Evolutionary conservation across 2,888 invertebrate genomes (phyloP).

Genomic region (Andrena praecox): DNA sequence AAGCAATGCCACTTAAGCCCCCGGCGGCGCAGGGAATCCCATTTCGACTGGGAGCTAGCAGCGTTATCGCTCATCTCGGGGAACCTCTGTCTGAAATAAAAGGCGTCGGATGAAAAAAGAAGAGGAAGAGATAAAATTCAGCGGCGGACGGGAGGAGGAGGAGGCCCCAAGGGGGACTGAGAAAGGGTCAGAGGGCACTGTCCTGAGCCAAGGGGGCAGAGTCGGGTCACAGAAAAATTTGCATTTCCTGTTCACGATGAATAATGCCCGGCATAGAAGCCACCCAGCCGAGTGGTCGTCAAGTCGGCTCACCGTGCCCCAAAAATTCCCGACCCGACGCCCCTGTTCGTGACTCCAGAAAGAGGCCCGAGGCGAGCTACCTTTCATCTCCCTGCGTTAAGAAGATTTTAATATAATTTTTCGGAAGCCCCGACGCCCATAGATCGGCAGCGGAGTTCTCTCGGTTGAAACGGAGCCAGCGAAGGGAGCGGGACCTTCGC

Average conservation of each 20-base stretch:
- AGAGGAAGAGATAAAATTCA: constrained; percentile 24
- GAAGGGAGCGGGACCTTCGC: neutral
- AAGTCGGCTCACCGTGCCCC: constrained; percentile 37
- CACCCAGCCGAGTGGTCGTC: constrained; percentile 19
- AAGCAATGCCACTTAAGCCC: neutral
- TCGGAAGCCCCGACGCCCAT: neutral
- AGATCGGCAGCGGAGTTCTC: neutral
- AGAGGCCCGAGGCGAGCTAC: too few relatives aligned
- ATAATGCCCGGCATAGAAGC: constrained; percentile 68
- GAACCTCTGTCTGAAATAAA: constrained; percentile 3
- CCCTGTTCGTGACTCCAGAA: neutral
- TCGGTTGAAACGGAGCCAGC: neutral
- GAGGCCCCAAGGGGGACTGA: constrained; percentile 31
- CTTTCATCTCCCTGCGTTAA: neutral
- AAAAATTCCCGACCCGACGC: constrained; percentile 12
- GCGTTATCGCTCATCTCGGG: neutral
- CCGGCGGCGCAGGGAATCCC: neutral
- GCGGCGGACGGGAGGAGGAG: constrained; percentile 13
- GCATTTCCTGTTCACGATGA: constrained; percentile 79
- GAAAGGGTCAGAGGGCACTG: constrained; percentile 77
- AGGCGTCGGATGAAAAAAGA: neutral
- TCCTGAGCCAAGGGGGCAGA: constrained; percentile 63
- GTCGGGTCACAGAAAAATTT: constrained; percentile 73
- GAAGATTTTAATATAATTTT: neutral
- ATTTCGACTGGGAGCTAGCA: neutral